Conservation (phyloP, 64 coral and sea anemone species). For the Pocillopora damicornis region DNA sequence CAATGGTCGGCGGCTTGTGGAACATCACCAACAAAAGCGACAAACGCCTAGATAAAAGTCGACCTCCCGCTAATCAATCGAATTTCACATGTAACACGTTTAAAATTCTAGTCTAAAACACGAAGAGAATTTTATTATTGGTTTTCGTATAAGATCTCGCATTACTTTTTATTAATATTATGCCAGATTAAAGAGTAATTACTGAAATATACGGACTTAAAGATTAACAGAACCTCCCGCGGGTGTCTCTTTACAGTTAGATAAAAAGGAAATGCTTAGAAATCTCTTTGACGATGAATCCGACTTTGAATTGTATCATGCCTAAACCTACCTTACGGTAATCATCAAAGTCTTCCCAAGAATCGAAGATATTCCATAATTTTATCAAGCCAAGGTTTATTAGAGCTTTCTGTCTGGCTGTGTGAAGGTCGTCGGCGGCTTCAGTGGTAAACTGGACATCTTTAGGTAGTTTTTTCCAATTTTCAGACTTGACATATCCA, state of each 20-base stretch:
- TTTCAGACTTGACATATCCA: conserved; percentile 23
- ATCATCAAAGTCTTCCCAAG: no score
- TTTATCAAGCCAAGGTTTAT: not conserved
- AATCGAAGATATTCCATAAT: not conserved
- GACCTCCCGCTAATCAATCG: conserved; percentile 27
- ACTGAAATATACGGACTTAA: no score
- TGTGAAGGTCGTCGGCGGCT: not conserved
- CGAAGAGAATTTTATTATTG: no score
- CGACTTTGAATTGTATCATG: not conserved
- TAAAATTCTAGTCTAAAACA: no score
- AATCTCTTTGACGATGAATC: not conserved
- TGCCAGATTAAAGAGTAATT: no score
- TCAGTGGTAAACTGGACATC: conserved; percentile 22
- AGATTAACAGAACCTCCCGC: no score
- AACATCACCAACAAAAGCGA: not conserved
- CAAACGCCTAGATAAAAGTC: not conserved
- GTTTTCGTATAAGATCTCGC: no score
- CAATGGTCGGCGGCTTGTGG: conserved; percentile 16
- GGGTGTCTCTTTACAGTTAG: no score
- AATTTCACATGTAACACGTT: not conserved
- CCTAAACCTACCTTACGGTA: not conserved
- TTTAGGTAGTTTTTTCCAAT: conserved; percentile 32
- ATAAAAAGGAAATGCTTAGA: no score
- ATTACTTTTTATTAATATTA: no score
- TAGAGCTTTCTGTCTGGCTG: not conserved